Evolutionary conservation across 2,113 vertebrate species (phyloP).

Genomic region (Grammomys surdaster): DNA sequence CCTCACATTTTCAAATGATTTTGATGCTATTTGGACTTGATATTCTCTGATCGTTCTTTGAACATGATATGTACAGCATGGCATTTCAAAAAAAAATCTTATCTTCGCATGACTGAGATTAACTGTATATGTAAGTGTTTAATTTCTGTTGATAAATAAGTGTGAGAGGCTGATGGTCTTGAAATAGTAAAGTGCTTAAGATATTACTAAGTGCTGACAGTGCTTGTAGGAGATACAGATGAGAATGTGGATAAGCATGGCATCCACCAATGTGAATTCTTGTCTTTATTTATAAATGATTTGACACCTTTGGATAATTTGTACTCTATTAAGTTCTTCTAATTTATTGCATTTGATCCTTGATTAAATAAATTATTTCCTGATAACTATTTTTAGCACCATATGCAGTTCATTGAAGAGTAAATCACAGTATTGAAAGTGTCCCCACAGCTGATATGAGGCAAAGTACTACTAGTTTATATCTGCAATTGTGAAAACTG

Average conservation of each 20-base stretch:
- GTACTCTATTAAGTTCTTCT: neutral
- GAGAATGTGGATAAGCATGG: neutral
- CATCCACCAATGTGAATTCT: neutral
- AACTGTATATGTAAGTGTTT: neutral
- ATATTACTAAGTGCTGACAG: neutral
- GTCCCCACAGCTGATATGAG: neutral
- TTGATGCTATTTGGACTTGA: neutral
- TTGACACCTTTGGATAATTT: neutral
- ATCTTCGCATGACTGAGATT: neutral
- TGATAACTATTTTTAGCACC: neutral
- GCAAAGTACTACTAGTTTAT: neutral
- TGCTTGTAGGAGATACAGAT: neutral
- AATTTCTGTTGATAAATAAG: neutral
- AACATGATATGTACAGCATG: neutral
- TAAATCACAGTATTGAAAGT: neutral
- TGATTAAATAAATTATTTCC: neutral
- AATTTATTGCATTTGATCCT: neutral
- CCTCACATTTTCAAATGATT: neutral
- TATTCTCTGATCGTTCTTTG: neutral
- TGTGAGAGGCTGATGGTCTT: neutral
- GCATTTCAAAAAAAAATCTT: slow-evolving; percentile 20
- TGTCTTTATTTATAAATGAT: neutral
- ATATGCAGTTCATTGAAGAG: neutral
- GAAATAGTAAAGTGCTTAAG: neutral
- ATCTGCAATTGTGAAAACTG: neutral